Conservation (phyloP, 2,888 invertebrate species). For the Hypercompe scribonia region DNA sequence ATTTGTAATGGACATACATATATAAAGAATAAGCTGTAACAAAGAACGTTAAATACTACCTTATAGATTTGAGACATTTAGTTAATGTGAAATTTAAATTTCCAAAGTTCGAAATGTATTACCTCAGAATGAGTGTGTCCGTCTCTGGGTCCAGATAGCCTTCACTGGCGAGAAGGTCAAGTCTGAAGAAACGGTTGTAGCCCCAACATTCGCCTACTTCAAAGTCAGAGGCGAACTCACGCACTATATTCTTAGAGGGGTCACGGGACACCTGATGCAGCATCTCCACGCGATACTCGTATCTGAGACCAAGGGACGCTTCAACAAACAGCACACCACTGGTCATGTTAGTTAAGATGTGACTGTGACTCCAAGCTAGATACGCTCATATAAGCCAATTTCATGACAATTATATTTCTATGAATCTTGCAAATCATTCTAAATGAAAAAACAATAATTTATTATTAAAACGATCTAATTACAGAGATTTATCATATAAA, state of each 20-base stretch:
- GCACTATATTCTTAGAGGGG: constrained; percentile 94
- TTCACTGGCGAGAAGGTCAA: constrained; percentile 95
- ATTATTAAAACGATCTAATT: neutral
- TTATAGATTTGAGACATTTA: neutral
- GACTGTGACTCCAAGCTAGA: neutral
- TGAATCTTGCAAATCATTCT: neutral
- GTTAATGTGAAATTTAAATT: neutral
- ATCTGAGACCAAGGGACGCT: constrained; percentile 85
- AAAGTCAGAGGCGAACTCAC: constrained; percentile 98
- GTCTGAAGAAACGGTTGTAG: constrained; percentile 96
- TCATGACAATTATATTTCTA: neutral
- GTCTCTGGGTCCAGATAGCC: constrained; percentile 94
- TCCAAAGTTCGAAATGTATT: constrained; percentile 39
- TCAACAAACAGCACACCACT: constrained; percentile 66
- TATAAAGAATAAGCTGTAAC: neutral
- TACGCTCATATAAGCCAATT: neutral
- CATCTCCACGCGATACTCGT: constrained; percentile 98
- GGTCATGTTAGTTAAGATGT: neutral
- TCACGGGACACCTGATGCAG: constrained; percentile 95
- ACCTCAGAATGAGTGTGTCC: constrained; percentile 94
- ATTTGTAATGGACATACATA: neutral
- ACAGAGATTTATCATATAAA: neutral
- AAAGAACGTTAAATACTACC: neutral
- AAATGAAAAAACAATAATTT: neutral
- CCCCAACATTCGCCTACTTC: constrained; percentile 99